Conservation (phyloP, 2,888 invertebrate species). For the Silvanus unidentatus region DNA sequence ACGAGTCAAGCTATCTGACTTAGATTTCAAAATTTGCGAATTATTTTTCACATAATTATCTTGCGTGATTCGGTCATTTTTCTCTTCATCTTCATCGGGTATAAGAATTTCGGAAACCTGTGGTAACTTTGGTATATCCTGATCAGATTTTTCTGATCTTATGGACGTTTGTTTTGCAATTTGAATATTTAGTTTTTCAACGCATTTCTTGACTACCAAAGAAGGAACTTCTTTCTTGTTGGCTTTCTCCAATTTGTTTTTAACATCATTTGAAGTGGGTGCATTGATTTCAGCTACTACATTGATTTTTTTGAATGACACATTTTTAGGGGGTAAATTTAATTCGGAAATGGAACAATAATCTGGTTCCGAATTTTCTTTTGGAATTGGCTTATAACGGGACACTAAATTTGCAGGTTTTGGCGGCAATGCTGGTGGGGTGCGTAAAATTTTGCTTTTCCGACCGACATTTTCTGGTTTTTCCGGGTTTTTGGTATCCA, state of each 20-base stretch:
- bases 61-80: constrained; percentile 37
- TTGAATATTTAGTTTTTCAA: constrained; percentile 41
- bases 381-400: constrained; percentile 55
- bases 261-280: constrained; percentile 30
- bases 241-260: constrained; percentile 28
- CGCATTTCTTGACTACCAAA: constrained; percentile 37
- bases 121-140: constrained; percentile 67
- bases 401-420: constrained; percentile 69
- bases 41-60: constrained; percentile 47
- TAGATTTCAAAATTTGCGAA: constrained; percentile 42
- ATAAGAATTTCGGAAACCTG: constrained; percentile 70
- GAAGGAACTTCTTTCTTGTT: constrained; percentile 19
- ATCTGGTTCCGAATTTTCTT: constrained; percentile 54
- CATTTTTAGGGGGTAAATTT: constrained; percentile 46
- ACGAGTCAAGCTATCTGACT: constrained; percentile 48
- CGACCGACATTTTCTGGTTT: constrained; percentile 27
- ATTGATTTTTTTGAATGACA: constrained; percentile 34
- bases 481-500: constrained; percentile 49
- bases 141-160: constrained; percentile 39
- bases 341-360: constrained; percentile 74
- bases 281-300: constrained; percentile 41
- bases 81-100: constrained; percentile 51
- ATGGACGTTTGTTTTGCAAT: constrained; percentile 38
- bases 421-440: constrained; percentile 71
- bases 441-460: constrained; percentile 54